phyloP scores from a whole-genome alignment of 2,888 invertebrate genomes.

The Carabus problematicus region DNA sequence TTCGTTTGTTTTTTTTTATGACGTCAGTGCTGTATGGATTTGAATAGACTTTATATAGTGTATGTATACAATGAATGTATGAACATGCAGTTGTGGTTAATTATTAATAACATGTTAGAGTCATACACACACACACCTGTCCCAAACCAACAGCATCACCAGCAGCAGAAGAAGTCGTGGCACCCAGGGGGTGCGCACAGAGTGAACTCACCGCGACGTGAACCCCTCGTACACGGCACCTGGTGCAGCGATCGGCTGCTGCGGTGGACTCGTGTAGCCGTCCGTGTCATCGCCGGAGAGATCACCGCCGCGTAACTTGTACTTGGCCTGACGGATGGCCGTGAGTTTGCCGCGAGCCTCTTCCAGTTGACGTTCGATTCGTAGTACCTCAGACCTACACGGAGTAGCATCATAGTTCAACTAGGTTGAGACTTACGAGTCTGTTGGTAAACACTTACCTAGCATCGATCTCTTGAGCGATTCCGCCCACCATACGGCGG shows the following conservation, averaged over 20 bases:
- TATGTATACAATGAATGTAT: conserved; percentile 2
- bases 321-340: conserved; percentile 92
- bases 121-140: conserved; percentile 31
- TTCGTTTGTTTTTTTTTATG: too few species aligned
- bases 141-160: conserved; percentile 19
- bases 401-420: too few species aligned
- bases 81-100: conserved; percentile 4
- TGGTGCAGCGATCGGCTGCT: conserved; percentile 44
- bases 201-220: conserved; percentile 58
- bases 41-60: too few species aligned
- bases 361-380: conserved; percentile 93
- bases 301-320: conserved; percentile 74
- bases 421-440: background rate
- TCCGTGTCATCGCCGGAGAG: conserved; percentile 73
- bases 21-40: too few species aligned
- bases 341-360: conserved; percentile 90
- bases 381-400: conserved; percentile 86
- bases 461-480: conserved; percentile 94
- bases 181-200: conserved; percentile 52
- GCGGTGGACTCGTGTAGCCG: conserved; percentile 57
- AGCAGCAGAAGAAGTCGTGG: too few species aligned
- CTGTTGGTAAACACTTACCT: conserved; percentile 59
- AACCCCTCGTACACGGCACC: conserved; percentile 52
- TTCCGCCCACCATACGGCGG: conserved; percentile 93
- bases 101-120: too few species aligned